phyloP scores from a whole-genome alignment of 2,113 vertebrate genomes.

The Phyllostomus discolor region DNA sequence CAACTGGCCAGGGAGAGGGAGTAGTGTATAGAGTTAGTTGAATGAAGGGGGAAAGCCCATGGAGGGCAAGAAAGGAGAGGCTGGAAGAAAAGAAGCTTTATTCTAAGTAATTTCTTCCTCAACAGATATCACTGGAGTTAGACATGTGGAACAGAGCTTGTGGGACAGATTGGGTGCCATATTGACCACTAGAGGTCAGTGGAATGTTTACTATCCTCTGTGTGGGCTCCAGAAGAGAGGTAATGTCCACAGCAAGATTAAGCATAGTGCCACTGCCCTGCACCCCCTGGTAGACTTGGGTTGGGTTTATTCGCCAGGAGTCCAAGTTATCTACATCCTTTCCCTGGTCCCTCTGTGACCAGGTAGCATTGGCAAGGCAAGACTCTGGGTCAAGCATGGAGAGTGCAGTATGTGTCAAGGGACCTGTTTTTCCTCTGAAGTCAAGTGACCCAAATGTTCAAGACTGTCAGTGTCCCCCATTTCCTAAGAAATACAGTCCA shows the following conservation, averaged over 20 bases:
- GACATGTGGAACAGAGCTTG: not conserved
- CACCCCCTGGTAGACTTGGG: not conserved
- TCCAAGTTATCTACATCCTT: not conserved
- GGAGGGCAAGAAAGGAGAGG: not conserved
- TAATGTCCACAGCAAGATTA: not conserved
- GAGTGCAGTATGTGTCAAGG: not conserved
- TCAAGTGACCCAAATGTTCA: not conserved
- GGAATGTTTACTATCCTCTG: conserved; percentile 15
- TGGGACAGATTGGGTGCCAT: not conserved
- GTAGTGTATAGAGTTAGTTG: not conserved
- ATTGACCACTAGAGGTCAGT: conserved; percentile 65
- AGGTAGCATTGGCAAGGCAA: not conserved
- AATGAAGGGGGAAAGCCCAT: not conserved
- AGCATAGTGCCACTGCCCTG: fast-evolving
- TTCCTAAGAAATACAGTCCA: not conserved
- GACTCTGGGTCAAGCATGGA: not conserved
- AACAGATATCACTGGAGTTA: no score
- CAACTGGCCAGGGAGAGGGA: not conserved
- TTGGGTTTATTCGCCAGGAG: not conserved
- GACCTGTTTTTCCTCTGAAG: not conserved
- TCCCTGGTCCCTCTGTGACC: not conserved
- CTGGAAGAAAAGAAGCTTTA: not conserved
- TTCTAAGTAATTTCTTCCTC: not conserved
- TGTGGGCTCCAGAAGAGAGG: not conserved
- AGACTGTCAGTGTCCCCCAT: not conserved